phyloP scores from a whole-genome alignment of 1,140 invertebrate species.

The Drosophila cardini region DNA sequence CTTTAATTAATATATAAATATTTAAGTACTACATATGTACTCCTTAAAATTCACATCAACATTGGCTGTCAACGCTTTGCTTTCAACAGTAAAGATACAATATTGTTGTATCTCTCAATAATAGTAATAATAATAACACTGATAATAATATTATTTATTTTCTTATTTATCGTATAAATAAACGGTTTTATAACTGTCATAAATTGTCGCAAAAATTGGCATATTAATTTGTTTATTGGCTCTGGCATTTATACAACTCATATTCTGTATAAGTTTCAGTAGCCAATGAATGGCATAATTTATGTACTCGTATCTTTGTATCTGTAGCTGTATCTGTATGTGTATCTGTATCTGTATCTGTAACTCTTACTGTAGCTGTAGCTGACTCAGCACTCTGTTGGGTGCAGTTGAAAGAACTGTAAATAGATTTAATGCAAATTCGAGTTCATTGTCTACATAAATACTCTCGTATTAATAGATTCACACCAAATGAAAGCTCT shows the following conservation, averaged over 20 bases:
- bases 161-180: slow-evolving; percentile 31
- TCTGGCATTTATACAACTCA: slow-evolving; percentile 4
- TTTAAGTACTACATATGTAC: too few species aligned
- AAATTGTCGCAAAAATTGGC: slow-evolving; percentile 43
- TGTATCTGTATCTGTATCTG: slow-evolving; percentile 7
- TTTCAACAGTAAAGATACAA: background rate
- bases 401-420: slow-evolving; percentile 3
- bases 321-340: background rate
- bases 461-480: slow-evolving; percentile 6
- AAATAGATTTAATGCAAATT: slow-evolving; percentile 15
- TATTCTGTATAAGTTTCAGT: slow-evolving; percentile 19
- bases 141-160: slow-evolving; percentile 11
- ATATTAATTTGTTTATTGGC: slow-evolving; percentile 49
- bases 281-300: slow-evolving; percentile 34
- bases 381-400: background rate
- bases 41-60: background rate
- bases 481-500: slow-evolving; percentile 8
- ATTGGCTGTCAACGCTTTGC: background rate
- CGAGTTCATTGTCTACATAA: slow-evolving; percentile 10
- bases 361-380: background rate
- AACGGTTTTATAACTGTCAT: slow-evolving; percentile 40
- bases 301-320: slow-evolving; percentile 25
- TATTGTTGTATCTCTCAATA: background rate
- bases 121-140: background rate
- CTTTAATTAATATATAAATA: too few species aligned